phyloP scores from a whole-genome alignment of 1,140 invertebrate genomes.

The Triops cancriformis region DNA sequence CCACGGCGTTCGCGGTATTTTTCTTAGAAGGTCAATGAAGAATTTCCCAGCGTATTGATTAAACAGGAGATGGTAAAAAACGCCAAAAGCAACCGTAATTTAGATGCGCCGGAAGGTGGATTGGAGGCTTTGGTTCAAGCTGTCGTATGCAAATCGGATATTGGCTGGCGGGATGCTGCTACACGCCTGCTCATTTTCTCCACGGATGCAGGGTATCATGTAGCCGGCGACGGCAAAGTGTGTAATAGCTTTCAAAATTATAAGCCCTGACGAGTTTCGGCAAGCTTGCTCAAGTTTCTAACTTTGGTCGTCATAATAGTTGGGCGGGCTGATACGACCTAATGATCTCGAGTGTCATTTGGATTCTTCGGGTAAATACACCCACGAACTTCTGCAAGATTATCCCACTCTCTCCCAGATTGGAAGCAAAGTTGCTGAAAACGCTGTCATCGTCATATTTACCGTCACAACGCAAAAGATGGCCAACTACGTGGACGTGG shows the following conservation, averaged over 20 bases:
- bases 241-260: not conserved
- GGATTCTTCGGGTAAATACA: constrained; percentile 33
- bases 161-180: constrained; percentile 51
- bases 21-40: constrained; percentile 14
- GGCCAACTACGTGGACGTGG: constrained; percentile 46
- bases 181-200: constrained; percentile 52
- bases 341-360: constrained; percentile 57
- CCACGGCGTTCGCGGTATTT: constrained; percentile 46
- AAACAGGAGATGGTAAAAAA: constrained; percentile 32
- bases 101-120: constrained; percentile 65
- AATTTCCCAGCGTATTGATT: not conserved
- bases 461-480: constrained; percentile 52
- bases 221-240: constrained; percentile 53
- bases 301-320: constrained; percentile 27
- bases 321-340: constrained; percentile 53
- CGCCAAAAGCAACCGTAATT: constrained; percentile 55
- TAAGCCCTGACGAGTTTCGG: no score
- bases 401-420: constrained; percentile 36
- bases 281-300: no score
- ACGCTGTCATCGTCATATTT: constrained; percentile 56
- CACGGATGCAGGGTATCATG: constrained; percentile 53
- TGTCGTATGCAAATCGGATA: constrained; percentile 51
- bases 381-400: constrained; percentile 30
- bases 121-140: constrained; percentile 44
- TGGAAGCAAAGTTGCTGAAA: constrained; percentile 38